Percentiles rank a stretch among this genome's conserved stretches.
phyloP scores from a whole-genome alignment of 1,140 invertebrate genomes.

The Macrobrachium rosenbergii region DNA sequence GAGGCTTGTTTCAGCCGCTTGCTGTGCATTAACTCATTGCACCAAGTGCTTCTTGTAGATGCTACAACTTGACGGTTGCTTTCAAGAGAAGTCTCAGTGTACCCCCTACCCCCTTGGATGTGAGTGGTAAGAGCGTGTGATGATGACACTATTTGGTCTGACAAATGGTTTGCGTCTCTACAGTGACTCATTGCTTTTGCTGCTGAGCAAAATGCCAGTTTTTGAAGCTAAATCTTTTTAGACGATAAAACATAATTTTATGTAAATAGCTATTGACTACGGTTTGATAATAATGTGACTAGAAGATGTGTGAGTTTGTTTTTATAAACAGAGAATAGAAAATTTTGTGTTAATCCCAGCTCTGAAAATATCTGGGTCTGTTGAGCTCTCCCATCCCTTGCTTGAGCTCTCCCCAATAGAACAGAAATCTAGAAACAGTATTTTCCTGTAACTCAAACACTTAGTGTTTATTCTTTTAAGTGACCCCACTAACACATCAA shows the following conservation, averaged over 20 bases:
- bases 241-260: conserved; percentile 13
- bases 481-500: conserved; percentile 33
- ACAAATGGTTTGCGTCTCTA: background rate
- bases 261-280: conserved; percentile 34
- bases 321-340: background rate
- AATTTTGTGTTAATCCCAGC: background rate
- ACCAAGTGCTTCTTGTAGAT: conserved; percentile 3
- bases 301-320: conserved; percentile 24
- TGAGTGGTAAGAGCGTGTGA: conserved; percentile 14
- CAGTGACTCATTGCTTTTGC: too few species aligned
- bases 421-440: background rate
- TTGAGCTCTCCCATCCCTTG: background rate
- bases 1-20: background rate
- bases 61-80: background rate
- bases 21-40: background rate
- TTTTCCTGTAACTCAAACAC: conserved; percentile 1
- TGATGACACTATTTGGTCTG: background rate
- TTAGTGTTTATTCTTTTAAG: background rate
- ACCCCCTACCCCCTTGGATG: conserved; percentile 23
- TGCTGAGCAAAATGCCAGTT: background rate
- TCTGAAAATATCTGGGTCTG: conserved; percentile 9
- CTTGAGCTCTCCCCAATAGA: background rate
- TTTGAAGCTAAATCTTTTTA: background rate
- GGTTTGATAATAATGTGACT: conserved; percentile 15
- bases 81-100: background rate